These are phyloP conservation scores for Odontesthes bonariensis DNA, from an alignment of 2,113 vertebrate species.

Conservation along the genomic window DNA sequence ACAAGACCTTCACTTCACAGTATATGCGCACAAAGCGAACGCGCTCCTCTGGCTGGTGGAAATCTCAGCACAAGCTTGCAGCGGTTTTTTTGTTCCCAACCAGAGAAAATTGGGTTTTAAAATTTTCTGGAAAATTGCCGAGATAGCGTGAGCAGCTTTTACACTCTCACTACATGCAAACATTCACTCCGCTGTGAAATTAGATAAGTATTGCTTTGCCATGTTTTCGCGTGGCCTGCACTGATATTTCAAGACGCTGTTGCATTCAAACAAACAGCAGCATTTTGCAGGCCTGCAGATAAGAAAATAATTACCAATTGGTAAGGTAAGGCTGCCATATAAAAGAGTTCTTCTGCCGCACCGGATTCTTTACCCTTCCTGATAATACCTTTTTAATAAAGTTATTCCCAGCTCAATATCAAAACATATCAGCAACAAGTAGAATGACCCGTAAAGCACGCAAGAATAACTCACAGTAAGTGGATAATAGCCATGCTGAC, in stretches of 20 bases:
- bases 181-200: neutral
- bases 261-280: neutral
- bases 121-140: slow-evolving; percentile 19
- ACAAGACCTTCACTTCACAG: slow-evolving; percentile 72
- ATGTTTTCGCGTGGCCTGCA: neutral
- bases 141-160: neutral
- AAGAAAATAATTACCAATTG: neutral
- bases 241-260: slow-evolving; percentile 20
- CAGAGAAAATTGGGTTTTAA: neutral
- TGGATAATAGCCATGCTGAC: slow-evolving; percentile 62
- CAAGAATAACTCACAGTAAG: slow-evolving; percentile 46
- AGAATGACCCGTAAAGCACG: slow-evolving; percentile 37
- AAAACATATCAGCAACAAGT: slow-evolving; percentile 67
- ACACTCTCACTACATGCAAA: slow-evolving; percentile 1
- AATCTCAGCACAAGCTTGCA: neutral
- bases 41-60: slow-evolving; percentile 9
- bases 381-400: slow-evolving; percentile 11
- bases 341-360: neutral
- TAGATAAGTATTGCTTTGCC: slow-evolving; percentile 2
- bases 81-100: neutral
- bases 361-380: neutral
- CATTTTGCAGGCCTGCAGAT: slow-evolving; percentile 31
- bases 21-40: slow-evolving; percentile 41
- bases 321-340: slow-evolving; percentile 41
- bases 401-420: neutral